Base-by-base conservation (phyloP, 2,888 invertebrate genomes). In the Hydropsyche betteni region DNA sequence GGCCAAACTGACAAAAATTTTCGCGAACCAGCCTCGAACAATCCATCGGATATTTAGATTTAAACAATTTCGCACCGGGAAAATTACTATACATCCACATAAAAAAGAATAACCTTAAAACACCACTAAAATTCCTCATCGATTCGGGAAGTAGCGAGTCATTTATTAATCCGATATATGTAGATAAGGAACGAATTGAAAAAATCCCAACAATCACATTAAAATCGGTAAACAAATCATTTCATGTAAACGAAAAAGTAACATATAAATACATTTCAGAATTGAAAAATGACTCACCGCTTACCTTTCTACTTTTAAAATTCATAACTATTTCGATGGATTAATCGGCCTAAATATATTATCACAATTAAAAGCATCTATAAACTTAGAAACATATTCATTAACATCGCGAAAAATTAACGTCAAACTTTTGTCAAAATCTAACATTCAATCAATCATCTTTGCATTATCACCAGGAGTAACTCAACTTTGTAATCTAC, bases 301-400 rank as follows among this genome's bases (percentile, higher is more conserved):
- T 58, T 24, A 58, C 14, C 8, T 58, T 58, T 24, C 8, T 58
- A 24, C 16, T 58, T 4, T 58, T 58, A 2, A 58, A 58, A 58
- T 58, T 16, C 58, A 58, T 24, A 58, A 58, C 16, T 58, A 58
- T 8, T 58, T 58, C 16, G 58, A 58, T 8, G 58, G 58, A 4
- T 8, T 58, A 4, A 58, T 58, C 24, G 58, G 58, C 1, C 16
- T 58, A 16, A 24, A 58, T 58, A 16, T 58, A 16, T 3, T 58
- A 5, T 1, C 8, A 58, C 4, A 58, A 58, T 58, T 58, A 58
- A 58, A 58, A 4, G 58, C 24, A 16, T 24, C 8, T 14, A 58
- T 58, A 6, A 24, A 58, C 16, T 58, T 58, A 24, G 8, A 58
- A 14, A 58, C 58, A 14, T 24, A 0, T 1, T 24, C 14, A 4